A percentile compares a stretch with the other conserved stretches of the same genome.
Conservation (phyloP, 92 coral and sea anemone species). For the Palythoa grandis region DNA sequence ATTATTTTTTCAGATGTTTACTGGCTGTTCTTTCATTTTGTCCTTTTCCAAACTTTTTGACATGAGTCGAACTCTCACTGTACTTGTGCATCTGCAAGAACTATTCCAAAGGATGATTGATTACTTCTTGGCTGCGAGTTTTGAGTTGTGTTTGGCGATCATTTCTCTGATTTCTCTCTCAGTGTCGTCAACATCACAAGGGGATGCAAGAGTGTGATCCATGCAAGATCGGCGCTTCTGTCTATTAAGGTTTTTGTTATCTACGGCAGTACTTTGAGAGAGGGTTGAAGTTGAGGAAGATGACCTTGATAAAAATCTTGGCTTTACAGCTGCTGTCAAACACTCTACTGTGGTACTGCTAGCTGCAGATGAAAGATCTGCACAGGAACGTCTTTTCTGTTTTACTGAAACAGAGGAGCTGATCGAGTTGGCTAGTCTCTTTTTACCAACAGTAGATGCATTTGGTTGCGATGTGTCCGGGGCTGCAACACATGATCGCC, state of each 20-base stretch:
- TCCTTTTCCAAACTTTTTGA: too few species aligned
- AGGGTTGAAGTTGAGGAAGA: conserved; percentile 20
- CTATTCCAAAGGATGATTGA: not conserved
- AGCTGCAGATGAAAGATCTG: conserved; percentile 4
- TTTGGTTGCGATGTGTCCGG: conserved; percentile 13
- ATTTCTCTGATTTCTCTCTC: conserved; percentile 76
- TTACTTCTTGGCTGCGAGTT: conserved; percentile 58
- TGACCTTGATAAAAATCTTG: not conserved
- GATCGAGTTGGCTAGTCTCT: not conserved
- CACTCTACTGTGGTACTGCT: not conserved
- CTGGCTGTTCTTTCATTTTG: too few species aligned
- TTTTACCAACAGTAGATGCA: not conserved
- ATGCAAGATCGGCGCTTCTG: conserved; percentile 87
- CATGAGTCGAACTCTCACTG: too few species aligned
- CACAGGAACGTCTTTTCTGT: conserved; percentile 15
- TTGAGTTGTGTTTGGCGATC: conserved; percentile 78
- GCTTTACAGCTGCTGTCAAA: not conserved
- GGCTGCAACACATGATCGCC: conserved; percentile 44
- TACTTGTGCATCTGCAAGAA: not conserved
- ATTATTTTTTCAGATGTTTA: too few species aligned
- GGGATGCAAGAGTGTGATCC: conserved; percentile 46
- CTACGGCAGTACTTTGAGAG: conserved; percentile 21
- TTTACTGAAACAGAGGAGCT: not conserved
- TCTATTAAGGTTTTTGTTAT: conserved; percentile 29
- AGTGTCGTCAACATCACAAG: conserved; percentile 17